These are phyloP conservation scores for Itoplectis maculator DNA, from an alignment of 2,888 invertebrate species.

Conservation along the genomic window DNA sequence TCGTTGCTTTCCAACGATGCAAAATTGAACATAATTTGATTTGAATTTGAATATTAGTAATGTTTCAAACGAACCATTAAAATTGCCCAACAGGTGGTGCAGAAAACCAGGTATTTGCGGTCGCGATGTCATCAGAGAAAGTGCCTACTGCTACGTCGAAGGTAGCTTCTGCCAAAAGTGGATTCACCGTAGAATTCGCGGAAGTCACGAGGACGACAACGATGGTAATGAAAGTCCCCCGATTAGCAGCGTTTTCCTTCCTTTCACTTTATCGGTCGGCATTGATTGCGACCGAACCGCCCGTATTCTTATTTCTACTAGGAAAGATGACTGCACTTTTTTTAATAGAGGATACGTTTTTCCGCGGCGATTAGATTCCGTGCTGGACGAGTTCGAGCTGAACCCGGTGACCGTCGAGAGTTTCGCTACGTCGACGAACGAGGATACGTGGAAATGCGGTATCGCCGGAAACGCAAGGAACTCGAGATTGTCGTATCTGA, in stretches of 20 bases:
- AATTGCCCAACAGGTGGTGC: slow-evolving; percentile 87
- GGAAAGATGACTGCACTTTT: too few relatives aligned
- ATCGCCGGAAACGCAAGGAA: slow-evolving; percentile 73
- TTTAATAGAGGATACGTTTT: too few relatives aligned
- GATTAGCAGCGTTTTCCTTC: too few relatives aligned
- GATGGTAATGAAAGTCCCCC: slow-evolving; percentile 73
- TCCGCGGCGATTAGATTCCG: slow-evolving; percentile 70
- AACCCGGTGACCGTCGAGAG: slow-evolving; percentile 78
- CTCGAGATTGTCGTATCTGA: slow-evolving; percentile 80
- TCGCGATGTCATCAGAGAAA: slow-evolving; percentile 91
- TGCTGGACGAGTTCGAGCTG: slow-evolving; percentile 78
- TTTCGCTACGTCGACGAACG: slow-evolving; percentile 71
- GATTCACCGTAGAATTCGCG: slow-evolving; percentile 83
- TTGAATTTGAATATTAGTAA: too few relatives aligned
- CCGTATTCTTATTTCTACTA: too few relatives aligned
- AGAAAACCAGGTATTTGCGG: slow-evolving; percentile 91
- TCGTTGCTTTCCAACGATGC: too few relatives aligned
- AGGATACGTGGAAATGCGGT: slow-evolving; percentile 80
- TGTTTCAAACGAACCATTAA: slow-evolving; percentile 30
- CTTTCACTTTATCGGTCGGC: too few relatives aligned
- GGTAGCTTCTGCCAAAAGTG: slow-evolving; percentile 93
- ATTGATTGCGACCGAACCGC: too few relatives aligned
- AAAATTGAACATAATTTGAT: too few relatives aligned
- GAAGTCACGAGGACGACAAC: slow-evolving; percentile 78
- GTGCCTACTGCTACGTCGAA: slow-evolving; percentile 93